A percentile compares a stretch with the other conserved stretches of the same genome.
Conservation (phyloP, 2,888 invertebrate species). For the Actias luna region DNA sequence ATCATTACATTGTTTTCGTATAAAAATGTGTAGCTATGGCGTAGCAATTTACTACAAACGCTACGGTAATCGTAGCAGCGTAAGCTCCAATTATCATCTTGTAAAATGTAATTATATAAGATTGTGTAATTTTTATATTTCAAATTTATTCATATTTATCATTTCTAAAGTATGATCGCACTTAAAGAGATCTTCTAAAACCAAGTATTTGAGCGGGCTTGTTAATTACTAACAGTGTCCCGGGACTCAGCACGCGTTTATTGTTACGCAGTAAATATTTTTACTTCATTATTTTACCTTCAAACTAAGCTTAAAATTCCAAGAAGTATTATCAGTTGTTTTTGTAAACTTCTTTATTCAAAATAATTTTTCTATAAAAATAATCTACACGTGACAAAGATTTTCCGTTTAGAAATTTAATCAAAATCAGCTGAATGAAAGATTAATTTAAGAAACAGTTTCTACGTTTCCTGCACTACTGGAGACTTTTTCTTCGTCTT, state of each 20-base stretch:
- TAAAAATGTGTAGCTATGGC: not conserved
- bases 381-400: not conserved
- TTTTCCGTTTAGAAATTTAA: not conserved
- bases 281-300: too few species aligned
- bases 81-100: not conserved
- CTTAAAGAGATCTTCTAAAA: too few species aligned
- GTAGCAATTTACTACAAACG: not conserved
- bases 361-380: not conserved
- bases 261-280: not conserved
- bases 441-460: too few species aligned
- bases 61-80: not conserved
- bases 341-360: too few species aligned
- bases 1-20: not conserved
- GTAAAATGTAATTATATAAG: not conserved
- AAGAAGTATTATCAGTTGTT: not conserved
- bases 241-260: too few species aligned
- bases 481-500: too few species aligned
- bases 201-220: too few species aligned
- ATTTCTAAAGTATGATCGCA: too few species aligned
- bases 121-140: not conserved
- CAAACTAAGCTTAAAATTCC: too few species aligned
- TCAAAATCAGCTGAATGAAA: too few species aligned
- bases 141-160: not conserved
- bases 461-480: too few species aligned
- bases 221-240: too few species aligned